Percentiles rank a stretch among this genome's conserved stretches.
Conservation (phyloP, 2,888 invertebrate genomes). For the Chrysopilus asiliformis region DNA sequence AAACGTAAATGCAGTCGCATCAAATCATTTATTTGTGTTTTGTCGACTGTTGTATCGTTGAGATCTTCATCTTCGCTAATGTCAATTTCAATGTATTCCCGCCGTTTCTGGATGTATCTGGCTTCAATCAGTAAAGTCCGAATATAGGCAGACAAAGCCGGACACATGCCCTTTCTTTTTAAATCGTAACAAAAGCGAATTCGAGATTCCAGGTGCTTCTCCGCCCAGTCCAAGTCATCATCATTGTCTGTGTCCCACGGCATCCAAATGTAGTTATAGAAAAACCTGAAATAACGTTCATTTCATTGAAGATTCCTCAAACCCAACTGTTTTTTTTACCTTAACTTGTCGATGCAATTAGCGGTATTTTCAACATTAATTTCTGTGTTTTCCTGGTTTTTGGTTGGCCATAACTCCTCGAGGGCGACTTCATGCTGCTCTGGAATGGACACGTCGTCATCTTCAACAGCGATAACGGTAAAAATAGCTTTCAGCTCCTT, state of each 20-base stretch:
- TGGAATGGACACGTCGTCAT: constrained; percentile 41
- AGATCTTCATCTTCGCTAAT: constrained; percentile 31
- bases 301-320: not conserved
- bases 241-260: constrained; percentile 50
- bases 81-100: constrained; percentile 35
- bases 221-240: constrained; percentile 42
- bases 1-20: constrained; percentile 43
- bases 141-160: constrained; percentile 39
- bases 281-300: constrained; percentile 36
- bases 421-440: constrained; percentile 42
- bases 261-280: constrained; percentile 45
- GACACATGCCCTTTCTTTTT: constrained; percentile 39
- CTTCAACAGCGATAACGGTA: constrained; percentile 42
- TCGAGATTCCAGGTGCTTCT: constrained; percentile 40
- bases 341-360: constrained; percentile 42
- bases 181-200: constrained; percentile 45
- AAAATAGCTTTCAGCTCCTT: constrained; percentile 39
- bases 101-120: constrained; percentile 38
- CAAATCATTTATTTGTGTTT: constrained; percentile 35
- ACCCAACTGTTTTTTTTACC: constrained; percentile 8
- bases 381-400: constrained; percentile 39
- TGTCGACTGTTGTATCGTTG: constrained; percentile 23
- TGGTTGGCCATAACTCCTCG: constrained; percentile 44
- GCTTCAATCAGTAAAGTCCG: constrained; percentile 41
- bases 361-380: constrained; percentile 42